These are phyloP conservation scores for Mystacornis crossleyi DNA, from an alignment of 2,113 vertebrate species.

Conservation along the genomic window DNA sequence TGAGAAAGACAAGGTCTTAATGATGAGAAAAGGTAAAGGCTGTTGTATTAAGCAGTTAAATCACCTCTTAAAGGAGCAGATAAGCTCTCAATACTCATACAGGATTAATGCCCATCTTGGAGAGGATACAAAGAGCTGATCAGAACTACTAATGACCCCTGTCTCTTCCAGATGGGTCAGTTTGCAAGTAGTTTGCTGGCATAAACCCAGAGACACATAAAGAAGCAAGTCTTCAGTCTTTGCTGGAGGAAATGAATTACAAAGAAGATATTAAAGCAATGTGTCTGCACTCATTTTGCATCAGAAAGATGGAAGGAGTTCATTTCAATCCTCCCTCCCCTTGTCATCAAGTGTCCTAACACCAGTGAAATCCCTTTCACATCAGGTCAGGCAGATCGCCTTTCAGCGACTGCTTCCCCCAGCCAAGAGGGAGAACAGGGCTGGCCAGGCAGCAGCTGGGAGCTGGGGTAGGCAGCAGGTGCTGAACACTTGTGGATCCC, in stretches of 20 bases:
- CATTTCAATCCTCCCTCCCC: conserved; percentile 20
- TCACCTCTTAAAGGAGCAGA: not conserved
- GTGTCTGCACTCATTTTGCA: conserved; percentile 65
- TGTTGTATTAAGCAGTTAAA: not conserved
- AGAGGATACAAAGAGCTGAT: not conserved
- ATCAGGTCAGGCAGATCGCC: conserved; percentile 60
- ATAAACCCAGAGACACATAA: conserved; percentile 25
- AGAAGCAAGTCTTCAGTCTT: conserved; percentile 34
- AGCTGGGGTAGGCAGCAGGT: conserved; percentile 40
- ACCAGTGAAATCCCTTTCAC: conserved; percentile 61
- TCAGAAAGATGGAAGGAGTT: conserved; percentile 60
- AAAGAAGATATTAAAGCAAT: conserved; percentile 63
- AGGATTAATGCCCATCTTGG: not conserved
- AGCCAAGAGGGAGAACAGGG: not conserved
- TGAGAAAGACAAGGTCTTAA: not conserved
- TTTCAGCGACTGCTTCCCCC: conserved; percentile 56
- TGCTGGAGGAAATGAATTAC: conserved; percentile 60
- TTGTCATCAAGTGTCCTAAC: conserved; percentile 62
- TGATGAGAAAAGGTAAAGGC: not conserved
- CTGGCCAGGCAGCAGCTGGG: conserved; percentile 32
- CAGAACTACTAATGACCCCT: conserved; percentile 4
- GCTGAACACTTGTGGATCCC: conserved; percentile 50
- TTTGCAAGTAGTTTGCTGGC: conserved; percentile 45
- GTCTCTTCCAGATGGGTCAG: conserved; percentile 28
- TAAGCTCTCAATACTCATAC: not conserved